Evolutionary conservation across 2,113 vertebrate genomes (phyloP).

Genomic region (Mixornis gularis): DNA sequence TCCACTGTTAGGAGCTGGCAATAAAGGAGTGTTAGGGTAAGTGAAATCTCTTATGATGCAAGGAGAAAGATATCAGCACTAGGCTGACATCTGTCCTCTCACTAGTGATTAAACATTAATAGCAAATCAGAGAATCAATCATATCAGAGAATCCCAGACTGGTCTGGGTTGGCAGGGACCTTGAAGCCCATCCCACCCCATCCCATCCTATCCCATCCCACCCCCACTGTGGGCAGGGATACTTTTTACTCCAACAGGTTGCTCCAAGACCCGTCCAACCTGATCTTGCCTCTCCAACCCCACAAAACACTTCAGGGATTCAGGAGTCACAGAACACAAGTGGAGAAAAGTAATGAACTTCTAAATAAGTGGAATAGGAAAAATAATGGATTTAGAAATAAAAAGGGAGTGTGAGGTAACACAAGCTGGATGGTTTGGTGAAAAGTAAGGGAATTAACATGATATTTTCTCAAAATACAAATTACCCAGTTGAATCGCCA

Average conservation of each 20-base stretch:
- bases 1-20: background rate
- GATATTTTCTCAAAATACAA: background rate
- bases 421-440: background rate
- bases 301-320: background rate
- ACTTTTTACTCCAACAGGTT: background rate
- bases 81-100: background rate
- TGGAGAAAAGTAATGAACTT: background rate
- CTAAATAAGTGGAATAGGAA: background rate
- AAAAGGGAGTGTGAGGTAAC: background rate
- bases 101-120: background rate
- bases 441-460: background rate
- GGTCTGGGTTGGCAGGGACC: background rate
- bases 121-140: background rate
- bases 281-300: background rate
- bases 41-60: background rate
- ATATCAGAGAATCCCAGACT: background rate
- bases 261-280: background rate
- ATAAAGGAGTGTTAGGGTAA: background rate
- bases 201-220: background rate
- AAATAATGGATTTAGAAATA: background rate
- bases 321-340: background rate
- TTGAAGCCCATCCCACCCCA: background rate
- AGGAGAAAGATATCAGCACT: background rate
- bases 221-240: background rate
- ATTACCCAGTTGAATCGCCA: background rate